phyloP scores from a whole-genome alignment of 2,888 invertebrate genomes.

The Xestobium rufovillosum region DNA sequence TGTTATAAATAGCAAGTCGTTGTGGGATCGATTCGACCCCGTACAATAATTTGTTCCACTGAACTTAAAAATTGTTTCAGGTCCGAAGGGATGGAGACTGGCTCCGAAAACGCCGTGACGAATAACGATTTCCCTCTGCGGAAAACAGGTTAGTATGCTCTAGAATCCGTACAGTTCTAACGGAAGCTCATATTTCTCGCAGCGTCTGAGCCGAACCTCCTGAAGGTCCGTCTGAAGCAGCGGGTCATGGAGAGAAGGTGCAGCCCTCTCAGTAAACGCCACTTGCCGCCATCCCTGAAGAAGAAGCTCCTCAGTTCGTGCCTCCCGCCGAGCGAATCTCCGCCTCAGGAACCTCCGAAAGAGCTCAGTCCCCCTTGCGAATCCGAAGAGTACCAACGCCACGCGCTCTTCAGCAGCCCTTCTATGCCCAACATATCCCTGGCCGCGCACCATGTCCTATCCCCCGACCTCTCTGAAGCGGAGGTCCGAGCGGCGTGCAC shows the following conservation, averaged over 20 bases:
- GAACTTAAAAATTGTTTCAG: constrained; percentile 28
- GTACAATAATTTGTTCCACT: constrained; percentile 1
- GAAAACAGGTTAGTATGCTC: constrained; percentile 78
- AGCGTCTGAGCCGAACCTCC: constrained; percentile 96
- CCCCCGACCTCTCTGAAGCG: constrained; percentile 62
- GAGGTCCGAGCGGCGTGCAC: constrained; percentile 67
- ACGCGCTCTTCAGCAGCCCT: constrained; percentile 81
- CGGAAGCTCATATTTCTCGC: constrained; percentile 40
- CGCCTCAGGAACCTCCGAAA: constrained; percentile 44
- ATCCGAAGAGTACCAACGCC: constrained; percentile 63
- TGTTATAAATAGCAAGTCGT: too few species aligned
- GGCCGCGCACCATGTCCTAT: constrained; percentile 45
- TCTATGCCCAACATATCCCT: constrained; percentile 96
- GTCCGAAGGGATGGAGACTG: constrained; percentile 46
- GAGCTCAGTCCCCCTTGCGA: constrained; percentile 51
- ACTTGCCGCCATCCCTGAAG: constrained; percentile 66
- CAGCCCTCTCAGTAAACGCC: constrained; percentile 82
- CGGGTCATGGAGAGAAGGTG: constrained; percentile 92
- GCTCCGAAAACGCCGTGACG: constrained; percentile 49
- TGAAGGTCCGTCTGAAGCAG: constrained; percentile 88
- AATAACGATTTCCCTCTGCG: constrained; percentile 79
- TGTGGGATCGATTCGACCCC: too few species aligned
- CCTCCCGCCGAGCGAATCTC: constrained; percentile 58
- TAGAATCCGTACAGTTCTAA: too few species aligned
- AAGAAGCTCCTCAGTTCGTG: constrained; percentile 57